Conservation (phyloP, 2,797 vertebrate species). For the Cossypha niveicapilla region DNA sequence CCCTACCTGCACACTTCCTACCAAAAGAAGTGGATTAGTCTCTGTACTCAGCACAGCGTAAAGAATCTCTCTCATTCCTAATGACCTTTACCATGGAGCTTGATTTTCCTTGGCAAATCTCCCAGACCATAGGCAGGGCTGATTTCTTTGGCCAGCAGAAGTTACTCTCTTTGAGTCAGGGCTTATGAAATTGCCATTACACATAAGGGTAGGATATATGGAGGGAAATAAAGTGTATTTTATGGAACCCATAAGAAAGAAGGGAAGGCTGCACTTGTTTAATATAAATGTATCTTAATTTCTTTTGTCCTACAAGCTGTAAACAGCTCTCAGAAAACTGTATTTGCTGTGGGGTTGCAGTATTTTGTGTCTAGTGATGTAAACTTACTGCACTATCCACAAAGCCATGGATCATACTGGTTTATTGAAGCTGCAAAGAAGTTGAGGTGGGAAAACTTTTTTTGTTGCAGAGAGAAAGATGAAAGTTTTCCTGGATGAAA, state of each 20-base stretch:
- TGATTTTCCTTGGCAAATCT: conserved; percentile 13
- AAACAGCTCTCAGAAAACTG: not conserved
- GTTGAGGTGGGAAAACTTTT: not conserved
- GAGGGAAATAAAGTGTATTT: not conserved
- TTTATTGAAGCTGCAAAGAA: not conserved
- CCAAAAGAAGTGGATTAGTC: not conserved
- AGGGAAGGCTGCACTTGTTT: not conserved
- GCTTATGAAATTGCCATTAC: not conserved
- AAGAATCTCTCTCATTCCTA: not conserved
- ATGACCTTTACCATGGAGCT: conserved; percentile 7
- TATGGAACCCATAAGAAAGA: not conserved
- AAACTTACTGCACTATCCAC: not conserved
- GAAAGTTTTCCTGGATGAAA: conserved; percentile 23
- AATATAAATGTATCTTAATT: not conserved
- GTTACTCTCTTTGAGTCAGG: not conserved
- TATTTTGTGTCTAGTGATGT: not conserved
- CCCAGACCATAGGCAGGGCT: not conserved
- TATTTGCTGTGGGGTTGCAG: not conserved
- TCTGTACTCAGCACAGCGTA: not conserved
- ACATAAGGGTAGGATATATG: not conserved
- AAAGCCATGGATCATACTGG: not conserved
- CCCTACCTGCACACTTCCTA: not conserved
- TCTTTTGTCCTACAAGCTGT: not conserved
- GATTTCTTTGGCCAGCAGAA: not conserved
- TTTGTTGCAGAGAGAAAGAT: not conserved